phyloP scores from a whole-genome alignment of 2,888 invertebrate genomes.

The Sylvicola fuscatus region DNA sequence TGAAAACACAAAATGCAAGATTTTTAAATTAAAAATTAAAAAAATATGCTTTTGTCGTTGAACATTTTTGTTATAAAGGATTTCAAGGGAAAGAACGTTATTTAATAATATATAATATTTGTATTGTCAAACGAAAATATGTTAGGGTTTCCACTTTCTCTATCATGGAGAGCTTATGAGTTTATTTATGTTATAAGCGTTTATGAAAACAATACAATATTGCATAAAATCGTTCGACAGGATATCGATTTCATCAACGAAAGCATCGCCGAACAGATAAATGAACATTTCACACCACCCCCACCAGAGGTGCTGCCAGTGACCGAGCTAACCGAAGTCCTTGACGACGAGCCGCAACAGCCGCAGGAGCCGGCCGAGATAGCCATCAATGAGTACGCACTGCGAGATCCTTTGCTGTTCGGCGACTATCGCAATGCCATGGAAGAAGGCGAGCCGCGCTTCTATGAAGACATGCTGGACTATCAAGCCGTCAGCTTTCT shows the following conservation, averaged over 20 bases:
- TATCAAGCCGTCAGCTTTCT: conserved; percentile 75
- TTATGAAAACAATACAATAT: too few species aligned
- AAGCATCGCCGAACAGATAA: conserved; percentile 38
- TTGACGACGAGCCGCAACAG: conserved; percentile 25
- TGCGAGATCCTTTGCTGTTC: conserved; percentile 66
- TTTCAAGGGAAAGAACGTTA: too few species aligned
- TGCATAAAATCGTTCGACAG: conserved; percentile 17
- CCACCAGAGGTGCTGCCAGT: conserved; percentile 5
- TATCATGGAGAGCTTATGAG: too few species aligned
- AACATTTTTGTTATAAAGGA: too few species aligned
- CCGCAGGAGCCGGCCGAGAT: conserved; percentile 5
- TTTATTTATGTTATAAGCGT: too few species aligned
- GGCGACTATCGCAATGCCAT: conserved; percentile 78
- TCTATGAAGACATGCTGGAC: conserved; percentile 77
- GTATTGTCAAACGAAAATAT: too few species aligned
- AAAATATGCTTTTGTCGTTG: too few species aligned
- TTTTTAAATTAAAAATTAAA: too few species aligned
- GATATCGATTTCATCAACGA: conserved; percentile 41
- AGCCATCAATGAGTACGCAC: conserved; percentile 38
- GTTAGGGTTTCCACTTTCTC: too few species aligned
- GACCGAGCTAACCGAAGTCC: conserved; percentile 17
- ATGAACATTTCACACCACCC: conserved; percentile 22
- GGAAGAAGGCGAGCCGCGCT: conserved; percentile 55
- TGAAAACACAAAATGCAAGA: too few species aligned
- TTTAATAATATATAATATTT: too few species aligned